A percentile compares a stretch with the other conserved stretches of the same genome.
Conservation (phyloP, 2,113 vertebrate genomes). For the Colossoma macropomum region DNA sequence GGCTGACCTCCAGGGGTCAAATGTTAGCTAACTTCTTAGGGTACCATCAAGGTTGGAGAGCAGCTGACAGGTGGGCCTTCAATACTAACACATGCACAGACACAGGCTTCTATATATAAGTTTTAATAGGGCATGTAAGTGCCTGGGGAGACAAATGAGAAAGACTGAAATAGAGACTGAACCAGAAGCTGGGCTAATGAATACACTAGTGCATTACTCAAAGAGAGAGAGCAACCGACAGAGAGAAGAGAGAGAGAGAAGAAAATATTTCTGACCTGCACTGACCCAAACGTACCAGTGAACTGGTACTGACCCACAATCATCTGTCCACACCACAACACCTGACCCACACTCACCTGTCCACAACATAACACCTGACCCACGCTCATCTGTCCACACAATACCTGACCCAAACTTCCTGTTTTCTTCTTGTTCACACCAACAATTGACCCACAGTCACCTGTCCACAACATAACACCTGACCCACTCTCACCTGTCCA, state of each 20-base stretch:
- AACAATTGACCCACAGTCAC: neutral
- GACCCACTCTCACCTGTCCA: neutral
- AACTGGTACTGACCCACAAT: neutral
- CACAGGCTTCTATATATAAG: slow-evolving; percentile 22
- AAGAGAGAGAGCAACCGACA: neutral
- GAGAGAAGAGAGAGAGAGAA: neutral
- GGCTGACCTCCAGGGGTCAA: slow-evolving; percentile 12
- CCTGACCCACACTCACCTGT: neutral
- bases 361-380: neutral
- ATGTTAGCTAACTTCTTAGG: neutral
- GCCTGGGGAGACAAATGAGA: slow-evolving; percentile 35
- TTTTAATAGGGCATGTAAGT: slow-evolving; percentile 21
- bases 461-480: neutral
- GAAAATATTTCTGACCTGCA: neutral
- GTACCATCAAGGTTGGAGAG: neutral
- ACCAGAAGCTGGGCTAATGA: slow-evolving; percentile 18
- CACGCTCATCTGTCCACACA: too few relatives aligned
- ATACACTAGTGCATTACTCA: slow-evolving; percentile 21
- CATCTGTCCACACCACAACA: neutral
- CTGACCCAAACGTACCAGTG: neutral
- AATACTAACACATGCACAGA: neutral
- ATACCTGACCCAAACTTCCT: neutral
- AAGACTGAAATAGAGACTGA: slow-evolving; percentile 44
- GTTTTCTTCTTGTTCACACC: too few relatives aligned
- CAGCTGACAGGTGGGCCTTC: neutral